Conservation (phyloP, 2,113 vertebrate genomes). For the Saguinus midas region DNA sequence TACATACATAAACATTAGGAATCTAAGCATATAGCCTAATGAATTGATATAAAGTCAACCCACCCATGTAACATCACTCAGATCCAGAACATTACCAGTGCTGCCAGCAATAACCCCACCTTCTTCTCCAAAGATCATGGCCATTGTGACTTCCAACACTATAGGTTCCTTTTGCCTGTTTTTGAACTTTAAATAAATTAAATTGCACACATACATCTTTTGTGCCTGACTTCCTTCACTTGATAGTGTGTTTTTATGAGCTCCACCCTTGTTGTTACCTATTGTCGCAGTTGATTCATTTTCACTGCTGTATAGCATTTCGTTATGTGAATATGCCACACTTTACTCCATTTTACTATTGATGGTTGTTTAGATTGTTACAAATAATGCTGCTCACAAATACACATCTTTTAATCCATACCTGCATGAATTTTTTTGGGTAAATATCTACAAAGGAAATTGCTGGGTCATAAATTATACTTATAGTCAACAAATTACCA, state of each 20-base stretch:
- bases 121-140: background rate
- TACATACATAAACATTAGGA: no score
- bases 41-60: background rate
- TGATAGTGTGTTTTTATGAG: background rate
- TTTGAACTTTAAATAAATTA: conserved; percentile 4
- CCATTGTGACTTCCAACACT: background rate
- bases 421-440: background rate
- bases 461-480: background rate
- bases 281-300: background rate
- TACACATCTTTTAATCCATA: background rate
- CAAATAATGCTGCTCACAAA: background rate
- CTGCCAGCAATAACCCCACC: background rate
- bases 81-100: background rate
- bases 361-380: background rate
- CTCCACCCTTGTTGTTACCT: background rate
- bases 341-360: background rate
- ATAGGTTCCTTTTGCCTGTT: background rate
- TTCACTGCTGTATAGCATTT: background rate
- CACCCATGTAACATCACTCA: background rate
- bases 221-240: background rate
- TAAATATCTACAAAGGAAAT: background rate
- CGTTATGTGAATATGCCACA: background rate
- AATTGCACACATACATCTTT: background rate
- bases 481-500: background rate
- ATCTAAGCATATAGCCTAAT: background rate